These are phyloP conservation scores for Leptopilina syphax DNA, from an alignment of 2,888 invertebrate species.

Conservation along the genomic window DNA sequence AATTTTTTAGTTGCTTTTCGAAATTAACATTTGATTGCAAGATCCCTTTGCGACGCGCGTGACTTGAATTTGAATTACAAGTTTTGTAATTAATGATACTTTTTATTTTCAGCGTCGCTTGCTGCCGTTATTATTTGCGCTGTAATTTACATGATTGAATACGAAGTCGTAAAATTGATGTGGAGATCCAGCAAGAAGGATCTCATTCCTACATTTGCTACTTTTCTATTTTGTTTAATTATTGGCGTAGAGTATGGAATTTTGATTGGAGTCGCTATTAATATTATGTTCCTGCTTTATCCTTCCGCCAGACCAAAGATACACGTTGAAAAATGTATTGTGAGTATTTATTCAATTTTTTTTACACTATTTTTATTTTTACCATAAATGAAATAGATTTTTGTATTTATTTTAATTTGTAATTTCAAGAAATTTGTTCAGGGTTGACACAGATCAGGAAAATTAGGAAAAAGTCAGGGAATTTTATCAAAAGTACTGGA, in stretches of 20 bases:
- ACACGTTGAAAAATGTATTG: slow-evolving; percentile 84
- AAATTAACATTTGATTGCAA: too few species aligned
- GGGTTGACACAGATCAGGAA: too few species aligned
- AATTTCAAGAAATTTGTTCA: too few species aligned
- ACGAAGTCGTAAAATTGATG: slow-evolving; percentile 90
- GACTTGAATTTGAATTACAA: too few species aligned
- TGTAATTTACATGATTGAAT: slow-evolving; percentile 96
- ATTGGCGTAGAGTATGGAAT: slow-evolving; percentile 94
- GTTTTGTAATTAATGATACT: not conserved
- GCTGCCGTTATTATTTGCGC: slow-evolving; percentile 97
- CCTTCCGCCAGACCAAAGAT: slow-evolving; percentile 89
- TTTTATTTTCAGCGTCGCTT: slow-evolving; percentile 81
- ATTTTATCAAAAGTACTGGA: too few species aligned
- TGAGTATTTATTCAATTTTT: slow-evolving; percentile 71
- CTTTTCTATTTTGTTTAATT: slow-evolving; percentile 88
- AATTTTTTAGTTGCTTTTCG: too few species aligned
- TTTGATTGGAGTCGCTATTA: slow-evolving; percentile 87
- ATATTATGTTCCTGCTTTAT: slow-evolving; percentile 87
- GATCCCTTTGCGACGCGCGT: too few species aligned
- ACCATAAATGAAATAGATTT: not conserved
- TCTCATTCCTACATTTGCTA: slow-evolving; percentile 87
- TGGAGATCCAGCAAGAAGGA: slow-evolving; percentile 91
- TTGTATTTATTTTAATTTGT: not conserved
- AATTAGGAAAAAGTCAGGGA: too few species aligned
- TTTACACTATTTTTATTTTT: slow-evolving; percentile 33